Evolutionary conservation across 2,113 vertebrate genomes (phyloP).

Genomic region (Sturnus vulgaris): DNA sequence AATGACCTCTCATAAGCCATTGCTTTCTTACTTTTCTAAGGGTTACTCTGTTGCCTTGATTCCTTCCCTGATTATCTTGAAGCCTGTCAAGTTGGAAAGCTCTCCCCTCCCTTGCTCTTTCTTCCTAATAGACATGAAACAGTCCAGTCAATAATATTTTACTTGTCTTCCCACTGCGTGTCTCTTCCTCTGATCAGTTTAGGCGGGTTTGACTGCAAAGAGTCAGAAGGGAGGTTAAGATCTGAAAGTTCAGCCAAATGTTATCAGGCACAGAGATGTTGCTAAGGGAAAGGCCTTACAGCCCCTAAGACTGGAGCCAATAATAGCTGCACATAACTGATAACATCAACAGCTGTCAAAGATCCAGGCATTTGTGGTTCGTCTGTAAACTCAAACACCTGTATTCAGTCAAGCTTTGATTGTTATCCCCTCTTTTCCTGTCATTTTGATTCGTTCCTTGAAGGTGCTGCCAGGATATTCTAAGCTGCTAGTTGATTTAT

Average conservation of each 20-base stretch:
- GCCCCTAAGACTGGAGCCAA: slow-evolving; percentile 83
- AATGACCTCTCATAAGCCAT: slow-evolving; percentile 70
- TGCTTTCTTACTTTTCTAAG: slow-evolving; percentile 68
- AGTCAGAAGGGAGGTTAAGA: slow-evolving; percentile 92
- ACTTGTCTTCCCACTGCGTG: slow-evolving; percentile 81
- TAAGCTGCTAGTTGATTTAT: slow-evolving; percentile 86
- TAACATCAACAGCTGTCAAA: slow-evolving; percentile 93
- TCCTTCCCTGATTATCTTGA: slow-evolving; percentile 87
- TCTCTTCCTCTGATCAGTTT: slow-evolving; percentile 83
- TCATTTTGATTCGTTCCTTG: slow-evolving; percentile 87
- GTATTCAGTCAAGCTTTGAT: slow-evolving; percentile 91
- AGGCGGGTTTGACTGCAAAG: slow-evolving; percentile 80
- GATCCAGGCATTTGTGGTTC: slow-evolving; percentile 84
- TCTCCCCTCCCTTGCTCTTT: slow-evolving; percentile 78
- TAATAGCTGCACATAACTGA: slow-evolving; percentile 84
- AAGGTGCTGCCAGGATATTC: slow-evolving; percentile 85
- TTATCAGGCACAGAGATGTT: slow-evolving; percentile 90
- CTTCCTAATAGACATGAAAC: slow-evolving; percentile 87
- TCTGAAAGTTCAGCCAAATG: slow-evolving; percentile 99
- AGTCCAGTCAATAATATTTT: slow-evolving; percentile 90
- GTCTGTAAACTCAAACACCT: slow-evolving; percentile 96
- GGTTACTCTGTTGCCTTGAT: slow-evolving; percentile 75
- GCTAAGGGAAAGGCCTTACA: slow-evolving; percentile 80
- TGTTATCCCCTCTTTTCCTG: slow-evolving; percentile 88
- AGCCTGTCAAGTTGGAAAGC: slow-evolving; percentile 80